Percentiles rank a stretch among this genome's conserved stretches.
phyloP scores from a whole-genome alignment of 2,797 vertebrate genomes.

The Acanthis flammea region DNA sequence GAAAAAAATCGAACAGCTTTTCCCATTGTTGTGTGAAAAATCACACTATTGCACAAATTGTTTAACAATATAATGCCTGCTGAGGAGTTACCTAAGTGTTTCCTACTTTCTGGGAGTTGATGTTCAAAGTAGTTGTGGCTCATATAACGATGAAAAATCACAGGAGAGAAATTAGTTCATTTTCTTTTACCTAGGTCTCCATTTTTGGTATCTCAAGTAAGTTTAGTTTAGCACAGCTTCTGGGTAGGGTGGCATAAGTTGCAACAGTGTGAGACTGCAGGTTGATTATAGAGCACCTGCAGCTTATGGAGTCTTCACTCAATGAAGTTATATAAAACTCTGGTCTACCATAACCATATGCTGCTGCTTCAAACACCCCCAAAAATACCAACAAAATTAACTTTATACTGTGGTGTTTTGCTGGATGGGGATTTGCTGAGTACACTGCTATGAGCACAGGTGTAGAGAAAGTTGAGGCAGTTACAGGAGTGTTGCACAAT shows the following conservation, averaged over 20 bases:
- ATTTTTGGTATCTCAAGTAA: not conserved
- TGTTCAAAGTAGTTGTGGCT: not conserved
- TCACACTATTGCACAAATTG: not conserved
- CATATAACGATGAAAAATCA: not conserved
- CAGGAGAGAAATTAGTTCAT: not conserved
- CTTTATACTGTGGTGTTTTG: not conserved
- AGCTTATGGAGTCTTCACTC: not conserved
- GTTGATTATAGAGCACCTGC: not conserved
- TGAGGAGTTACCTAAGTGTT: not conserved
- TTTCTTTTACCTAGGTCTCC: not conserved
- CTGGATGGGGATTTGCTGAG: not conserved
- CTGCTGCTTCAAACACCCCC: not conserved
- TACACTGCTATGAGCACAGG: not conserved
- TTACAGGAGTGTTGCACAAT: accelerated
- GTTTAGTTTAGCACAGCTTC: not conserved
- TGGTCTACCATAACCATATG: not conserved
- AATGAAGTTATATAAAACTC: not conserved
- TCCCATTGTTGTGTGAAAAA: not conserved
- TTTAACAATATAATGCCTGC: not conserved
- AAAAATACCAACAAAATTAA: not conserved
- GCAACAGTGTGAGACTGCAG: not conserved
- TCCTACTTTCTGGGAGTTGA: not conserved
- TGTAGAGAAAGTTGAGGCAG: not conserved
- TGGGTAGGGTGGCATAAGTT: not conserved
- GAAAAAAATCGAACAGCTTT: not conserved